Evolutionary conservation across 1,140 invertebrate genomes (phyloP).

Genomic region (Tenebrio molitor): DNA sequence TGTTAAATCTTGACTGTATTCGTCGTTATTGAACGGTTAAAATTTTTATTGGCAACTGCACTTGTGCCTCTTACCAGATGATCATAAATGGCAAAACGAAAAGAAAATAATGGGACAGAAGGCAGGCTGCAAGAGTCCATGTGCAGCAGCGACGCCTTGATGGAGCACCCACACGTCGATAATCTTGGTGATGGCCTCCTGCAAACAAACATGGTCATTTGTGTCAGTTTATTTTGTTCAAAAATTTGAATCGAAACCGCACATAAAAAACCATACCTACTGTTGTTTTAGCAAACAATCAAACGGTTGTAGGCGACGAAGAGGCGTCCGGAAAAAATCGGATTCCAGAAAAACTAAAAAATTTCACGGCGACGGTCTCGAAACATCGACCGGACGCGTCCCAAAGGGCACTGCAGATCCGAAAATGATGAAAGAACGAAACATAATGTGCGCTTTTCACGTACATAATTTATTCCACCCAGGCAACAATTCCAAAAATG

Average conservation of each 20-base stretch:
- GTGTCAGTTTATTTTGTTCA: conserved; percentile 22
- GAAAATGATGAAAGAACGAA: conserved; percentile 4
- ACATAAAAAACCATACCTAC: neutral
- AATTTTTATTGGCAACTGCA: no score
- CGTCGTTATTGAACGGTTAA: no score
- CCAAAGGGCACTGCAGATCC: neutral
- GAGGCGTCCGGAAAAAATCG: no score
- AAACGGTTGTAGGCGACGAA: no score
- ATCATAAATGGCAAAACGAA: neutral
- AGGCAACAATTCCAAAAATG: conserved; percentile 45
- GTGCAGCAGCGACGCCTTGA: conserved; percentile 23
- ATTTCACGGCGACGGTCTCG: neutral
- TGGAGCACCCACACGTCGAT: conserved; percentile 28
- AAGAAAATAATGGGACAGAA: conserved; percentile 9
- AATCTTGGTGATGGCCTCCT: conserved; percentile 29
- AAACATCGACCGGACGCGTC: neutral
- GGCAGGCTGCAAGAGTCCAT: neutral
- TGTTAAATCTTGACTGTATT: no score
- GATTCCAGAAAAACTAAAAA: no score
- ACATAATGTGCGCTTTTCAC: conserved; percentile 25
- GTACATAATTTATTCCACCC: conserved; percentile 35
- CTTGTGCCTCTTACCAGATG: neutral
- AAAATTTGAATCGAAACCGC: conserved; percentile 13
- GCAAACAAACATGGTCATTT: conserved; percentile 39
- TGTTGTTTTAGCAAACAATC: neutral